Evolutionary conservation across 2,888 invertebrate species (phyloP).

Genomic region (Metallyticus violacea): DNA sequence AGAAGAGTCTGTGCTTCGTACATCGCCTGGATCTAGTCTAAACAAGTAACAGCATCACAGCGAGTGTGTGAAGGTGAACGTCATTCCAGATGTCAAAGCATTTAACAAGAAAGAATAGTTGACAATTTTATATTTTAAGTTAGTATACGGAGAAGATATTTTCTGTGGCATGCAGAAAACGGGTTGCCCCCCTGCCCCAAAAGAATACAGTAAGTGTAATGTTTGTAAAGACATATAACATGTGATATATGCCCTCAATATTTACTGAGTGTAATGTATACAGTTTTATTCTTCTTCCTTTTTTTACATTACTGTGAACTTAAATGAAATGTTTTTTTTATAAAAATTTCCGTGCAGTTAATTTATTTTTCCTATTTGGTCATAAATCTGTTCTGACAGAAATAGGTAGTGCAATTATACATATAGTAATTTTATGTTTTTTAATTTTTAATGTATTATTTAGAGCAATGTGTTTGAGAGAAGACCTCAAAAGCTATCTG

Average conservation of each 20-base stretch:
- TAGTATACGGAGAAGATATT: too few species aligned
- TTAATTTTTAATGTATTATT: not conserved
- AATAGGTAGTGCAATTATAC: not conserved
- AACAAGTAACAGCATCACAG: not conserved
- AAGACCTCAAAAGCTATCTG: too few species aligned
- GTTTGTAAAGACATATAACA: not conserved
- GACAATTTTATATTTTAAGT: not conserved
- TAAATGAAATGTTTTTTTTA: not conserved
- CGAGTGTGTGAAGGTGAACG: too few species aligned
- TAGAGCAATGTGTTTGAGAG: not conserved
- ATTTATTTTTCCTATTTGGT: not conserved
- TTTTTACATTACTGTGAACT: not conserved
- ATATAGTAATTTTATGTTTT: too few species aligned
- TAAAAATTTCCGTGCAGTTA: not conserved
- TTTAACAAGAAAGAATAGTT: too few species aligned
- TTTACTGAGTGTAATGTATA: not conserved
- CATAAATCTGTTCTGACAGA: too few species aligned
- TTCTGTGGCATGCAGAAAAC: too few species aligned
- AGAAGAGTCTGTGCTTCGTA: not conserved
- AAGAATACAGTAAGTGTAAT: not conserved
- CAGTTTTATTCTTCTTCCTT: not conserved
- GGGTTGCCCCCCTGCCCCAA: too few species aligned
- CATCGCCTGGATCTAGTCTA: not conserved
- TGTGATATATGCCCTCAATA: not conserved
- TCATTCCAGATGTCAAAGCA: not conserved